Evolutionary conservation across 1,140 invertebrate genomes (phyloP), one percentile per base, ranked within the genome.

Genomic region (Telenomus remus): DNA sequence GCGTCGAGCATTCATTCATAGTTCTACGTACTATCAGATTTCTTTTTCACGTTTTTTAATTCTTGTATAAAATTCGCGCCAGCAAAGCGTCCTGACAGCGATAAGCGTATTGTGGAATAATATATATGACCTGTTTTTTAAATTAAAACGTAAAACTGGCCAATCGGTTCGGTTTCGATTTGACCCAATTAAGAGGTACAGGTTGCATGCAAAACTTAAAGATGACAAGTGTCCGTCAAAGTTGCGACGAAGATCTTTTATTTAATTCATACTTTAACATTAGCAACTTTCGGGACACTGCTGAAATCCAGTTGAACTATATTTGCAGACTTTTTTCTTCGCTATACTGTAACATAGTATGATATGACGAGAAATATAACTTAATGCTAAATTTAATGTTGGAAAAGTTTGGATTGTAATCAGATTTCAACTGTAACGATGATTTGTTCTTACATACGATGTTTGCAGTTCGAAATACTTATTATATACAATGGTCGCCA

Each of bases 51-150:
- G n/a, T n/a, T n/a, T n/a, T n/a, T n/a, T n/a, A n/a, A n/a, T n/a
- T 27, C 19, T 11, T 13, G 60, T 75, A 76, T 48, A 76, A 76
- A 76, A 76, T 42, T 70, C 35, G 42, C 66, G 35, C 54, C 44
- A 61, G 50, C 47, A 15, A 42, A 53, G 43, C 33, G 34, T 14
- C 57, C 54, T 49, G 14, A 51, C 11, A 13, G 50, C 69, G 54
- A 53, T 72, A 72, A 71, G 69, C 69, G 60, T 72, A 72, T 59
- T 49, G 47, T 12, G 35, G 49, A 70, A 55, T 60, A 56, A 72
- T 44, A 54, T 57, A 64, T 27, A 46, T 63, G 35, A 39, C 49
- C 10, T n/a, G n/a, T n/a, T n/a, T 39, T 43, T 33, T 34, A 50
- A 61, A 55, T 27, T 39, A 10, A 19, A 60, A 60, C 10, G 14